Evolutionary conservation across 2,797 vertebrate species (phyloP), one percentile per base, ranked within the genome.

Genomic region (Tenualosa thibaudeaui): DNA sequence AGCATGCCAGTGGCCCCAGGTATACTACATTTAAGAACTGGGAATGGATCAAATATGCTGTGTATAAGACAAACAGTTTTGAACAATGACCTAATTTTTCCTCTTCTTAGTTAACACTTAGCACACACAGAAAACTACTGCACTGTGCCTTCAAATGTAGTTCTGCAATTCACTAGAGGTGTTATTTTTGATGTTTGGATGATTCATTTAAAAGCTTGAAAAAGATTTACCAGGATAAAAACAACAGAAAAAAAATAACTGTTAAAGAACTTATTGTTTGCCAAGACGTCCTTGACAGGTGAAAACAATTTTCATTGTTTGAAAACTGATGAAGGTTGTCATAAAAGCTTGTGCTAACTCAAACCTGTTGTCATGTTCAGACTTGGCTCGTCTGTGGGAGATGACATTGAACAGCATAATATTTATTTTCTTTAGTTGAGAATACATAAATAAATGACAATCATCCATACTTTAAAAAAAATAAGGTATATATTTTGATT

Each of bases 401-500:
- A 81, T 31, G 56, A 13, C 13, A 31, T 53, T 81, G 9, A 37
- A 40, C n/a, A 49, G 46, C 26, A 46, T 40, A 81, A 84, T 15
- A 82, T 86, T 24, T 86, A 83, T 83, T 87, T 24, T 81, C 78
- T 86, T 50, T 86, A 43, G 68, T 43, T 22, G 71, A 78, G 62
- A 86, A 85, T 82, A 86, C 81, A 86, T 82, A 83, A 94, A 93
- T 88, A 92, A 94, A 93, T 24, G 43, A 90, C 81, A 88, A 83
- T 22, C 15, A 85, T 86, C 86, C 82, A 53, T 19, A 71, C 86
- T 92, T 90, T 94, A 95, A 93, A 90, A 95, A 95, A 96, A 96
- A 96, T 95, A 95, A 91, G 90, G 90, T 95, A 94, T 95, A 93
- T 91, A 89, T 89, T 92, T 92, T 90, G 90, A 88, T 86, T 88